Conservation (phyloP, 1,140 invertebrate species). For the Pomacea maculata region DNA sequence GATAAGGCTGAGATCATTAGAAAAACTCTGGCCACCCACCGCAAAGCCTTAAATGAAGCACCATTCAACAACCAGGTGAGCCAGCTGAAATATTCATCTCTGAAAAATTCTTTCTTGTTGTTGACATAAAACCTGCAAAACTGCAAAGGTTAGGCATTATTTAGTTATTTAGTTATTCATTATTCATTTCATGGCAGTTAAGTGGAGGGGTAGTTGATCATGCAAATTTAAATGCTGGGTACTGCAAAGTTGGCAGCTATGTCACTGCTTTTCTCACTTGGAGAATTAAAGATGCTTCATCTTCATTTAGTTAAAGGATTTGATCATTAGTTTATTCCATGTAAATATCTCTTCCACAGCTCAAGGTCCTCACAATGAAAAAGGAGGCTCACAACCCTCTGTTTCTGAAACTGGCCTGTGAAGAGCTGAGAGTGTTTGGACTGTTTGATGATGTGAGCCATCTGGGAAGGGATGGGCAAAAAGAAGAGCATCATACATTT, state of each 20-base stretch:
- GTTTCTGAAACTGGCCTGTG: constrained; percentile 65
- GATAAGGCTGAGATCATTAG: constrained; percentile 62
- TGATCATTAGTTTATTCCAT: background rate
- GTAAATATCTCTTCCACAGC: constrained; percentile 41
- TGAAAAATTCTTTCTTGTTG: too few relatives aligned
- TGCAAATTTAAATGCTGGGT: too few relatives aligned
- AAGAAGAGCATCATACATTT: too few relatives aligned
- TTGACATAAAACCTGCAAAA: too few relatives aligned
- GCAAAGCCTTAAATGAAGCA: constrained; percentile 64
- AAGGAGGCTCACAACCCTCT: constrained; percentile 63
- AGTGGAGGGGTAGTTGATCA: too few relatives aligned
- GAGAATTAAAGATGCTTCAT: too few relatives aligned
- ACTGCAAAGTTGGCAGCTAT: too few relatives aligned
- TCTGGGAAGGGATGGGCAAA: background rate
- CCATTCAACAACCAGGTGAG: constrained; percentile 67
- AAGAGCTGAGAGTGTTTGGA: constrained; percentile 65
- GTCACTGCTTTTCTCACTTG: too few relatives aligned
- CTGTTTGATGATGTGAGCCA: constrained; percentile 64
- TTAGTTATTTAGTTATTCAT: too few relatives aligned
- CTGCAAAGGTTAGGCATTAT: too few relatives aligned
- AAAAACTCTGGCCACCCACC: constrained; percentile 53
- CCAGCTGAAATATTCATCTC: background rate
- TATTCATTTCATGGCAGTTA: too few relatives aligned
- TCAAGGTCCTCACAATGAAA: constrained; percentile 64
- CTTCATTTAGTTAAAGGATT: too few relatives aligned